phyloP scores from a whole-genome alignment of 2,113 vertebrate genomes.

The Osmerus eperlanus region DNA sequence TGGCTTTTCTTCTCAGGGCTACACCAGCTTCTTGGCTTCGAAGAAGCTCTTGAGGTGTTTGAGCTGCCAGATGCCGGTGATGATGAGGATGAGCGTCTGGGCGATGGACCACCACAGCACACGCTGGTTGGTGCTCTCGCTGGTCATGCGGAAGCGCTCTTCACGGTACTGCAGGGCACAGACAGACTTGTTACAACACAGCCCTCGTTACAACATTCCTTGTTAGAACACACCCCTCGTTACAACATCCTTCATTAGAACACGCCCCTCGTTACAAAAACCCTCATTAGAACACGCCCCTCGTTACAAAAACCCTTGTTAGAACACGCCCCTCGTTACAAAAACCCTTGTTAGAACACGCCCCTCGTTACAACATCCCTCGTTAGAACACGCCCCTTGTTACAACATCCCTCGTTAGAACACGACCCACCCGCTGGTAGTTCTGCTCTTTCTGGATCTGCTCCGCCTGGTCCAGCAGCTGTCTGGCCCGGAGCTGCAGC shows the following conservation, averaged over 20 bases:
- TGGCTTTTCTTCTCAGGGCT: constrained; percentile 17
- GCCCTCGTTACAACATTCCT: neutral
- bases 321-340: no score
- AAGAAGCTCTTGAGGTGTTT: constrained; percentile 96
- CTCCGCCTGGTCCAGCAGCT: constrained; percentile 91
- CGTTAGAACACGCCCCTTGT: no score
- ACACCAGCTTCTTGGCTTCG: constrained; percentile 94
- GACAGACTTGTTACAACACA: neutral
- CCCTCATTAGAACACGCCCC: no score
- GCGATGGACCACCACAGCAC: constrained; percentile 97
- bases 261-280: no score
- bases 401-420: constrained; percentile 40
- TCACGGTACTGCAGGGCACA: constrained; percentile 81
- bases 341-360: no score
- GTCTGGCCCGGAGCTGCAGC: constrained; percentile 86
- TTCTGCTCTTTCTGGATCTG: constrained; percentile 98
- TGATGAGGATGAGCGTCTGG: constrained; percentile 90
- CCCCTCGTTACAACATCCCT: no score
- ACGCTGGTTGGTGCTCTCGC: constrained; percentile 94
- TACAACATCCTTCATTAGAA: no score
- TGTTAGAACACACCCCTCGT: neutral
- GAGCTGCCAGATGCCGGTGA: constrained; percentile 97
- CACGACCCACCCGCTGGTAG: constrained; percentile 85
- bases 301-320: no score
- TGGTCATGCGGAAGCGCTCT: constrained; percentile 92